Evolutionary conservation across 2,888 invertebrate genomes (phyloP).

Genomic region (Aproaerema taeniolella): DNA sequence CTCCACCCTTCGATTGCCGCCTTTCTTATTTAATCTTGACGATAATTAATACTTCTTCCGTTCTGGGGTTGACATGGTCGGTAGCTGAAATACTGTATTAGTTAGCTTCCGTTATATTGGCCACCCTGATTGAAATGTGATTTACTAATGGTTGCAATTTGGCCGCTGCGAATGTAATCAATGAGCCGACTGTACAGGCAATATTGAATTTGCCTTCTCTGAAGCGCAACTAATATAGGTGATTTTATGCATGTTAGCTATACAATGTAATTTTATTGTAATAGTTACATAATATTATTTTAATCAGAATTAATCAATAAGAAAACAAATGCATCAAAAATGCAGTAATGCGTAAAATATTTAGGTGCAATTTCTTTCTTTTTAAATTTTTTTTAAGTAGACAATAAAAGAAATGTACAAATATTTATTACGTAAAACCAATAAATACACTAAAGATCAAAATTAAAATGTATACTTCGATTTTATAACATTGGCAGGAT

Average conservation of each 20-base stretch:
- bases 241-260: too few species aligned
- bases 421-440: too few species aligned
- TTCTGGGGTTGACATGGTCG: conserved; percentile 32
- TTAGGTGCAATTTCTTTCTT: too few species aligned
- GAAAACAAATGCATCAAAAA: too few species aligned
- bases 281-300: too few species aligned
- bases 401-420: too few species aligned
- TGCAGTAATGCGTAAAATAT: too few species aligned
- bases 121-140: conserved; percentile 11
- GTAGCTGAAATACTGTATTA: conserved; percentile 20
- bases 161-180: conserved; percentile 27
- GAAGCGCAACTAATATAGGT: conserved; percentile 5
- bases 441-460: background rate
- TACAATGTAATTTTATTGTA: too few species aligned
- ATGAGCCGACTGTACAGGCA: conserved; percentile 34
- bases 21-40: conserved; percentile 68
- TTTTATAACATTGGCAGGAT: too few species aligned
- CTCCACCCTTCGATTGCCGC: conserved; percentile 56
- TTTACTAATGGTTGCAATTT: conserved; percentile 12
- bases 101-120: conserved; percentile 11
- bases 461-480: too few species aligned
- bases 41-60: conserved; percentile 63
- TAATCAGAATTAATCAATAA: too few species aligned
- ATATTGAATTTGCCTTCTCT: conserved; percentile 31
- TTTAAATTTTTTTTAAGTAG: too few species aligned